These are phyloP conservation scores for Pangasianodon hypophthalmus DNA, from an alignment of 2,113 vertebrate species.

Conservation along the genomic window DNA sequence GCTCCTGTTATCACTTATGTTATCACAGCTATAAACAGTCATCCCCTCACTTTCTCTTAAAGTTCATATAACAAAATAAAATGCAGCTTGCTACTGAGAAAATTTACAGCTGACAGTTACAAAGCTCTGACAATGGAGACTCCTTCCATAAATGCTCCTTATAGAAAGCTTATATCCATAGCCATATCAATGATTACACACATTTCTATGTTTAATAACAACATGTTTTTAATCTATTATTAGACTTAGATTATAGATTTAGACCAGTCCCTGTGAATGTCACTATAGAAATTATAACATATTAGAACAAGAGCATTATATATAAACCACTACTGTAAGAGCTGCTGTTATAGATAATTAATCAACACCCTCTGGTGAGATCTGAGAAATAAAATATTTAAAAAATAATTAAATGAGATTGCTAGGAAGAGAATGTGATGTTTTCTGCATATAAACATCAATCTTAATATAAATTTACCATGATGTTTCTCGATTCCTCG, in stretches of 20 bases:
- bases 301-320: neutral
- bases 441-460: conserved; percentile 2
- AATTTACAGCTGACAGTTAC: neutral
- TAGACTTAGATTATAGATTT: too few species aligned
- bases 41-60: neutral
- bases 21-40: neutral
- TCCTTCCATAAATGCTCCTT: neutral
- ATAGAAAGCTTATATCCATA: neutral
- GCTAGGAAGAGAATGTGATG: neutral
- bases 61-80: neutral
- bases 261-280: neutral
- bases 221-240: neutral
- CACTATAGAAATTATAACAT: neutral
- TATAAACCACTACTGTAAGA: neutral
- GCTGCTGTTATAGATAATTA: neutral
- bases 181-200: neutral
- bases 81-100: neutral
- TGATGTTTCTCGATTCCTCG: neutral
- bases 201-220: neutral
- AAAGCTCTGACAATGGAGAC: neutral
- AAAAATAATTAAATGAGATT: neutral
- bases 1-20: neutral
- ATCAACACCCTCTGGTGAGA: neutral
- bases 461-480: neutral
- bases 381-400: neutral